Percentiles rank a stretch among this genome's conserved stretches.
Conservation (phyloP, 2,888 invertebrate species). For the Tetragnatha montana region DNA sequence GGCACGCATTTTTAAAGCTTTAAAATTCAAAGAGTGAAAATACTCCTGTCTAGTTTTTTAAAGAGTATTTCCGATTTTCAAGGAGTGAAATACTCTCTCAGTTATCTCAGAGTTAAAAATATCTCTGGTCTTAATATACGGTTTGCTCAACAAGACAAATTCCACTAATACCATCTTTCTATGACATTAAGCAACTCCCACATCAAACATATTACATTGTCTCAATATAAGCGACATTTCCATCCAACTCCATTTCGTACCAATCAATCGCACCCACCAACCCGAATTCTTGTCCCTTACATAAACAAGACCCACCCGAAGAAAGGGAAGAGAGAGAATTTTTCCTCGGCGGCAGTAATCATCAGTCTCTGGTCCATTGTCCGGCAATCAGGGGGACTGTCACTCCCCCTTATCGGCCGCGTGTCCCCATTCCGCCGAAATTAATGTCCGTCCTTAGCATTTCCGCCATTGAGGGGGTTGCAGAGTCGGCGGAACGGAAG, state of each 20-base stretch:
- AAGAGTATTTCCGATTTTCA: too few species aligned
- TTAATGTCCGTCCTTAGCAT: constrained; percentile 39
- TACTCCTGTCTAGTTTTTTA: too few species aligned
- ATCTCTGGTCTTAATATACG: too few species aligned
- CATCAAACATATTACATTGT: too few species aligned
- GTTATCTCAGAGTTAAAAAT: too few species aligned
- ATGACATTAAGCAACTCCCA: too few species aligned
- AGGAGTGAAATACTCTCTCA: too few species aligned
- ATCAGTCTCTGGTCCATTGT: constrained; percentile 42
- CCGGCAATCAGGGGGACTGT: constrained; percentile 53
- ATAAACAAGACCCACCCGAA: neutral
- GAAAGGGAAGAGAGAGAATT: neutral
- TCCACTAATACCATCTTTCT: too few species aligned
- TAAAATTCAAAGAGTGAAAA: too few species aligned
- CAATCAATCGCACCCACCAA: too few species aligned
- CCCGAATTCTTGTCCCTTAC: neutral
- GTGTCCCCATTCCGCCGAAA: constrained; percentile 49
- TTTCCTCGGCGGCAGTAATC: constrained; percentile 21
- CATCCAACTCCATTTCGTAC: neutral
- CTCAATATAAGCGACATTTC: neutral
- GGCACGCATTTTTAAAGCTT: too few species aligned
- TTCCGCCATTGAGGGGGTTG: neutral
- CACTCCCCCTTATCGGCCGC: constrained; percentile 42
- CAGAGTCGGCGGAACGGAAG: neutral
- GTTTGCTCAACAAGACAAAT: too few species aligned